These are phyloP conservation scores for Catostylus mosaicus DNA, from an alignment of 30 jellyfish, hydroid and myxozoan species.

Conservation along the genomic window DNA sequence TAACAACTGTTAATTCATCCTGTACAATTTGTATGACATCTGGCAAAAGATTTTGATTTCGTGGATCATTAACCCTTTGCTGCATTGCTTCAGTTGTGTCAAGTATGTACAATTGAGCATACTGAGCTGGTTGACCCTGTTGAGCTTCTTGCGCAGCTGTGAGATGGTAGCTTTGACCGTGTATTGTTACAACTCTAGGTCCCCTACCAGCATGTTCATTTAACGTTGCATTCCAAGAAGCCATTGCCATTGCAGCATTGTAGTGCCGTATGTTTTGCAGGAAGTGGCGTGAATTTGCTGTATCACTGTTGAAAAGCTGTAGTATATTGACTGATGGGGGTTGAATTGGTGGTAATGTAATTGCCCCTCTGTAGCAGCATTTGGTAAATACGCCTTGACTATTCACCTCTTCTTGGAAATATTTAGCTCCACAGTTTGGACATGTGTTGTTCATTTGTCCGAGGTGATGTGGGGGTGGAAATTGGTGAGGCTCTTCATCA, in stretches of 20 bases:
- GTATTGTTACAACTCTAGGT: conserved; percentile 39
- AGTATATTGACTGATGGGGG: neutral
- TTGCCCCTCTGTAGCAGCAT: too few relatives aligned
- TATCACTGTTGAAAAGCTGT: neutral
- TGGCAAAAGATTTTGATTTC: conserved; percentile 4
- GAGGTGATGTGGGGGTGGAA: neutral
- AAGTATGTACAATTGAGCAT: conserved; percentile 54
- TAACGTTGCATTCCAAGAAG: conserved; percentile 53
- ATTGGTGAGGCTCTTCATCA: neutral
- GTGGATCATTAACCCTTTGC: conserved; percentile 35
- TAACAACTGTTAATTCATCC: too few relatives aligned
- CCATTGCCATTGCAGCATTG: conserved; percentile 55
- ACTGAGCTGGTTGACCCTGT: conserved; percentile 31
- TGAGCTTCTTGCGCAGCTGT: conserved; percentile 38
- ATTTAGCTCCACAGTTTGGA: neutral
- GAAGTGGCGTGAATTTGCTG: conserved; percentile 15
- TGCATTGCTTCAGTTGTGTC: too few relatives aligned
- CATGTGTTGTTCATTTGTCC: neutral
- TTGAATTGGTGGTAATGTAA: neutral
- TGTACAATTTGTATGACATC: too few relatives aligned
- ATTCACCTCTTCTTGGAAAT: neutral
- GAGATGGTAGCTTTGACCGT: conserved; percentile 59
- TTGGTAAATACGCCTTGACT: too few relatives aligned
- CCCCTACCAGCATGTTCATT: conserved; percentile 38
- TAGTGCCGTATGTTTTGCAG: too few relatives aligned